Percentiles rank a stretch among this genome's conserved stretches.
Evolutionary conservation across 2,888 invertebrate genomes (phyloP).

Genomic region (Hyalella azteca): DNA sequence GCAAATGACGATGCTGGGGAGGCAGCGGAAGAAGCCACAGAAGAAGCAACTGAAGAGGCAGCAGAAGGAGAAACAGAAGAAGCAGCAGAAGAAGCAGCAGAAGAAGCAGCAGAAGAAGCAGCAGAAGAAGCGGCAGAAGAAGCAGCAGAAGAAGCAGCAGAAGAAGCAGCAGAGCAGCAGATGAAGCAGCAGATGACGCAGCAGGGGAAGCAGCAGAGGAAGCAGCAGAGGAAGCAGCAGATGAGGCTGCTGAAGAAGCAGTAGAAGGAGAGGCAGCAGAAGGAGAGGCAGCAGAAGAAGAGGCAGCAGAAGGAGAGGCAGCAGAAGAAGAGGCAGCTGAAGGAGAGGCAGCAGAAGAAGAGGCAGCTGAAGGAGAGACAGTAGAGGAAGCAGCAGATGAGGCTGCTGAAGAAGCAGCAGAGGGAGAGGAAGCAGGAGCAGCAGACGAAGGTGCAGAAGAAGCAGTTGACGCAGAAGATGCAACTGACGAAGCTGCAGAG

Average conservation of each 20-base stretch:
- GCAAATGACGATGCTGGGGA: not conserved
- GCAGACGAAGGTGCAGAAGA: not conserved
- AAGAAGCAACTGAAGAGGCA: not conserved
- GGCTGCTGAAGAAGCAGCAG: not conserved
- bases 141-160: not conserved
- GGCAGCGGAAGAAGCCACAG: not conserved
- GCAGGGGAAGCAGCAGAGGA: not conserved
- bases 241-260: not conserved
- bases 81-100: not conserved
- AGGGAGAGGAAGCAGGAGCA: not conserved
- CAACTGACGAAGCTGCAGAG: conserved; percentile 12
- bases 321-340: conserved; percentile 33
- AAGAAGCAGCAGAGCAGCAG: conserved; percentile 8
- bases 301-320: not conserved
- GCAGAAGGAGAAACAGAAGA: not conserved
- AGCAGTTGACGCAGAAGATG: not conserved
- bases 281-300: not conserved
- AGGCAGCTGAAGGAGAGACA: not conserved
- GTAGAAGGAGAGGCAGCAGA: conserved; percentile 1
- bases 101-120: not conserved
- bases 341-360: conserved; percentile 32
- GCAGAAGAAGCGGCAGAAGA: conserved; percentile 3
- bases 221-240: conserved; percentile 5
- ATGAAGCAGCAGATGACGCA: not conserved
- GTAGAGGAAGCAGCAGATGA: not conserved